Evolutionary conservation across 2,113 vertebrate species (phyloP).

Genomic region (Lasiurus borealis): DNA sequence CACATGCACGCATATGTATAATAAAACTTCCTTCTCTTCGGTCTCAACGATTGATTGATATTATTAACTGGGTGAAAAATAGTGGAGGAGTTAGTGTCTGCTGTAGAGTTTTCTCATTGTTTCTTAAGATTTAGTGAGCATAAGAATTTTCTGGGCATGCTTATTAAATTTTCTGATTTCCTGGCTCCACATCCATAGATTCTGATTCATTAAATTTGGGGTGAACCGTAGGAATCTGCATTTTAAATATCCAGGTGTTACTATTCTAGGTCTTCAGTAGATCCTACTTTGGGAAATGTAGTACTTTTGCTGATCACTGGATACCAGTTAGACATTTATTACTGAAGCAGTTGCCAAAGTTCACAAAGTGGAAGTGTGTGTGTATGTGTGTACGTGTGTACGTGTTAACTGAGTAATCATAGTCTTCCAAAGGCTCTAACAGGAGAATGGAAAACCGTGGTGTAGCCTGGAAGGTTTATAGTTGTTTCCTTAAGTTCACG

Average conservation of each 20-base stretch:
- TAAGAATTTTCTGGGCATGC: background rate
- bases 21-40: background rate
- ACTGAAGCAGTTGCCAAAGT: background rate
- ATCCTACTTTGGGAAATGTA: background rate
- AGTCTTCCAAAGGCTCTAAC: background rate
- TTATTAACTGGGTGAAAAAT: background rate
- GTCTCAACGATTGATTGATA: background rate
- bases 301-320: background rate
- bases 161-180: constrained; percentile 46
- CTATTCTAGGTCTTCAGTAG: constrained; percentile 25
- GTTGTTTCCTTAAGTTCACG: background rate
- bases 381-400: background rate
- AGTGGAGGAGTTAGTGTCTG: background rate
- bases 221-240: background rate
- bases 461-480: background rate
- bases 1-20: background rate
- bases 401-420: constrained; percentile 9
- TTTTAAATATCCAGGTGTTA: constrained; percentile 40
- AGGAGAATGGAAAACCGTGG: constrained; percentile 18
- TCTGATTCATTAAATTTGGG: constrained; percentile 38
- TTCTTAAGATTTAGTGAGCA: constrained; percentile 17
- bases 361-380: background rate
- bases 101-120: constrained; percentile 16
- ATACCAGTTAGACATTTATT: background rate
- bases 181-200: background rate